Percentiles rank a stretch among this genome's conserved stretches.
phyloP scores from a whole-genome alignment of 2,113 vertebrate genomes.

The Capreolus pygargus region DNA sequence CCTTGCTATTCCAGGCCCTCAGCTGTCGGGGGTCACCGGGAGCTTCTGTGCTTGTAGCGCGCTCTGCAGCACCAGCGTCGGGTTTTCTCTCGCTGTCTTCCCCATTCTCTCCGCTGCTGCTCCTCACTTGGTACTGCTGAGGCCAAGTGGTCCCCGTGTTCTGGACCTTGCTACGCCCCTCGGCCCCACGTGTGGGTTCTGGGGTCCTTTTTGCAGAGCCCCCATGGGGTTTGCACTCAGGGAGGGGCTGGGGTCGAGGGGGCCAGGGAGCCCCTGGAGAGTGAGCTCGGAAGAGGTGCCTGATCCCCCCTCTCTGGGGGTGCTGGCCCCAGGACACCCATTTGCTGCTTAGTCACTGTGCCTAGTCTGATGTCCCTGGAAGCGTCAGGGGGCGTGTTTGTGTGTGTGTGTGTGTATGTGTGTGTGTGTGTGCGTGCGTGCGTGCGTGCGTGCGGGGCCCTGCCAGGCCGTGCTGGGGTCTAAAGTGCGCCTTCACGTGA shows the following conservation, averaged over 20 bases:
- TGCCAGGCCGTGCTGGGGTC: background rate
- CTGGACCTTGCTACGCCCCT: background rate
- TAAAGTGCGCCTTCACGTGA: background rate
- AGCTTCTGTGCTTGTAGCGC: background rate
- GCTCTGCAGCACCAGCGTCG: background rate
- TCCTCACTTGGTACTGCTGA: background rate
- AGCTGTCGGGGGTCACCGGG: background rate
- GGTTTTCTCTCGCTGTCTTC: background rate
- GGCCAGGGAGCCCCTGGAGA: background rate
- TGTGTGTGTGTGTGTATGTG: accelerated
- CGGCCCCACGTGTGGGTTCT: background rate
- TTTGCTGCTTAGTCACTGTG: conserved; percentile 72
- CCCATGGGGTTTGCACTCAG: conserved; percentile 19
- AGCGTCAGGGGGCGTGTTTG: background rate
- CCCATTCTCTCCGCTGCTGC: conserved; percentile 24
- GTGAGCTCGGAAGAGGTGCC: background rate
- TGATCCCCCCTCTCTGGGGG: background rate
- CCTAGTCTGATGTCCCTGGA: conserved; percentile 38
- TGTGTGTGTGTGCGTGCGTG: no score
- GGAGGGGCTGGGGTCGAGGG: background rate
- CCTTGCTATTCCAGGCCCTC: background rate
- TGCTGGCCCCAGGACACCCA: background rate
- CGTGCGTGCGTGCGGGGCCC: accelerated
- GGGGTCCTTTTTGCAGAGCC: background rate
- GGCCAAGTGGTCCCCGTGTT: background rate